Conservation (phyloP, 2,797 vertebrate genomes). For the Brotula barbata region DNA sequence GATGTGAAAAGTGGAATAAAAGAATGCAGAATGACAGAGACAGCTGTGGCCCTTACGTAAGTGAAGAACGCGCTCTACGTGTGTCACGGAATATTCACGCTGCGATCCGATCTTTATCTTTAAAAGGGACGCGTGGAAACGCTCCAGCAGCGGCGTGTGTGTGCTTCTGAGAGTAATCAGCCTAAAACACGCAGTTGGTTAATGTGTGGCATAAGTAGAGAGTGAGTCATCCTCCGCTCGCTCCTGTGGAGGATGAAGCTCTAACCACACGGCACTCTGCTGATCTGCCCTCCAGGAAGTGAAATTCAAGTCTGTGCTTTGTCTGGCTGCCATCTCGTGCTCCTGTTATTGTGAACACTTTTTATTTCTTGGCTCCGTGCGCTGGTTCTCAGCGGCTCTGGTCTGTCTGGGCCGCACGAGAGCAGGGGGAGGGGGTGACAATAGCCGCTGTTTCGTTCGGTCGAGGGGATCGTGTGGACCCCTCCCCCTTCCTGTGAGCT, state of each 20-base stretch:
- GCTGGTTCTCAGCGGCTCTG: constrained; percentile 26
- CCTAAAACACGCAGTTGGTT: constrained; percentile 26
- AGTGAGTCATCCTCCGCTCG: constrained; percentile 70
- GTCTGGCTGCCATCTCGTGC: constrained; percentile 56
- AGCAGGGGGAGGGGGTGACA: constrained; percentile 7
- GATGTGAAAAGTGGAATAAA: too few species aligned
- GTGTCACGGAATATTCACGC: constrained; percentile 8
- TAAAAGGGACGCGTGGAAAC: constrained; percentile 24
- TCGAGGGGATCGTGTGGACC: constrained; percentile 33
- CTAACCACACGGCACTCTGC: constrained; percentile 54
- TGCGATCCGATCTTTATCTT: constrained; percentile 6
- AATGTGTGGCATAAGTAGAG: constrained; percentile 56
- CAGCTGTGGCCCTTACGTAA: constrained; percentile 36
- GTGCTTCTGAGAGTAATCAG: constrained; percentile 21
- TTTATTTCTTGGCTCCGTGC: constrained; percentile 34
- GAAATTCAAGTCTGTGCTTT: constrained; percentile 59
- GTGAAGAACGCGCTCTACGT: neutral
- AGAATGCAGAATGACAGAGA: constrained; percentile 30
- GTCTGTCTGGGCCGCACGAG: constrained; percentile 12
- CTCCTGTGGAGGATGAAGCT: constrained; percentile 33
- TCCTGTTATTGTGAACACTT: constrained; percentile 37
- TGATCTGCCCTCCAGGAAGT: constrained; percentile 51
- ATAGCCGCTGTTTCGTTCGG: constrained; percentile 63
- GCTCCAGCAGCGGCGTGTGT: constrained; percentile 28
- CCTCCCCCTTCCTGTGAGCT: constrained; percentile 64